Base-by-base conservation (phyloP, 2,113 vertebrate genomes). In the Sprattus sprattus region DNA sequence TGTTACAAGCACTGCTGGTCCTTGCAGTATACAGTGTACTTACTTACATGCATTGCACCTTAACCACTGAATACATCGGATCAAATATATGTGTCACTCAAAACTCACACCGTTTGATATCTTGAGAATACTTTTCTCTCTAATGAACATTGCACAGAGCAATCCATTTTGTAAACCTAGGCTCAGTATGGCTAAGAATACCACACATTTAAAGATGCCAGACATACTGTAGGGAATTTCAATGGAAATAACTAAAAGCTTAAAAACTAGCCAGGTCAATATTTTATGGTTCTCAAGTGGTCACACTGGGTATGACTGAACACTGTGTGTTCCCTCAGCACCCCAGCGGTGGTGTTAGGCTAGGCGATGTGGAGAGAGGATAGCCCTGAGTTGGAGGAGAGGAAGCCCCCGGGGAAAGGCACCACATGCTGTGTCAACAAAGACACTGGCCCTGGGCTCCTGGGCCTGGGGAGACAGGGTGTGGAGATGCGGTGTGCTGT, bases 371-470 rank as follows among this genome's bases (percentile, higher is more conserved):
- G 60, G 25, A 22, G n/a, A 64, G 71, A 78, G 71, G 71, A 78
- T 20, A 60, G 18, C 20, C 5, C 54, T 60, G 71, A 5, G 71
- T 28, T 44, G 71, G 32, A 32, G 83, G 88, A 88, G 90, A 91
- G 93, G 93, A 93, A 93, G 88, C 89, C 84, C 85, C 44, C 88
- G 84, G 85, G 90, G 90, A 39, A 93, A 93, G 91, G 90, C 88
- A 87, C 81, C 82, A 85, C 84, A 90, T 87, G 89, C 91, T 93
- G 90, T 92, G 88, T 94, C 93, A 93, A 93, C 92, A 94, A 85
- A 89, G 89, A 89, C 88, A 88, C 86, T 86, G 45, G 10, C 6
- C 15, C 22, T 87, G 83, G 82, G 81, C 85, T 39, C 81, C 15
- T 82, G 47, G 60, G 44, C 18, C 6, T 15, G n/a, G 2, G 10